Conservation (phyloP, 2,113 vertebrate species). For the Antennarius striatus region DNA sequence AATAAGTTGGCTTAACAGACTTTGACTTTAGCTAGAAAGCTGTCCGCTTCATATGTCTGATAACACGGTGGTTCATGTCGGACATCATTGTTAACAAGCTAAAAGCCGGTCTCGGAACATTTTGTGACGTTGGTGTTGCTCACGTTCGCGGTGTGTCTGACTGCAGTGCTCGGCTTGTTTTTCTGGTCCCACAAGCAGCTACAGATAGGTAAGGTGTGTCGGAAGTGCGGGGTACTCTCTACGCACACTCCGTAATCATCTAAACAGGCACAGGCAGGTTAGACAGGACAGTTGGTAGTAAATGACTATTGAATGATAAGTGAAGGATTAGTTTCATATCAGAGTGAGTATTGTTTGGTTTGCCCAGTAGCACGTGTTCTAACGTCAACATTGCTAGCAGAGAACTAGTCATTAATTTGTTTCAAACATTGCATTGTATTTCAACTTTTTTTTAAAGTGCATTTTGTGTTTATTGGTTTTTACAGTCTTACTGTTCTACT, state of each 20-base stretch:
- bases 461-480: too few relatives aligned
- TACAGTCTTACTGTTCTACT: too few relatives aligned
- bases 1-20: neutral
- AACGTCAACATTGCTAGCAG: too few relatives aligned
- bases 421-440: neutral
- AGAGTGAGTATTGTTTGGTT: too few relatives aligned
- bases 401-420: neutral
- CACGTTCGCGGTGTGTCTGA: slow-evolving; percentile 21
- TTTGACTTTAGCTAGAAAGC: neutral
- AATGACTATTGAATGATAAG: neutral
- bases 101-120: neutral
- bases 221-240: neutral
- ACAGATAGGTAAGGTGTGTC: slow-evolving; percentile 61
- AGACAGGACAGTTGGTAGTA: neutral
- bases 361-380: too few relatives aligned
- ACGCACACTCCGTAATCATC: neutral
- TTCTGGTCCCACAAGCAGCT: slow-evolving; percentile 74
- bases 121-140: slow-evolving; percentile 26
- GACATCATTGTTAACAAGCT: neutral
- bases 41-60: neutral
- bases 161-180: slow-evolving; percentile 66
- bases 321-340: too few relatives aligned
- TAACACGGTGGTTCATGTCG: neutral
- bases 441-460: too few relatives aligned
- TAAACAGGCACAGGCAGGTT: too few relatives aligned